A percentile compares a stretch with the other conserved stretches of the same genome.
Evolutionary conservation across 2,113 vertebrate species (phyloP).

Genomic region (Urocitellus parryii): DNA sequence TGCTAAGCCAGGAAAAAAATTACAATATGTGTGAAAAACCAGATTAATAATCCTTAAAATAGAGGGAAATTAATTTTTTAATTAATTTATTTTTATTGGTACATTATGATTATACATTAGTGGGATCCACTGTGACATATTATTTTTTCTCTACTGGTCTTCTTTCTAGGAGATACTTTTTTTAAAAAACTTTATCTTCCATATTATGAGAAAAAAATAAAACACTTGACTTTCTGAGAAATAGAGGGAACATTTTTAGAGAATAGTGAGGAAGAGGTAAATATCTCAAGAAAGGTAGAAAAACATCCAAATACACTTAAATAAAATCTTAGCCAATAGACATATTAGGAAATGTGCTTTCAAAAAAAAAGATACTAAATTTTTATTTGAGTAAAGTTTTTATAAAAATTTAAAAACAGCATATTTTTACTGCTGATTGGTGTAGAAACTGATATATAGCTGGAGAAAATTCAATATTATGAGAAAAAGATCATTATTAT

Average conservation of each 20-base stretch:
- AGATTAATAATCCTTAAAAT: neutral
- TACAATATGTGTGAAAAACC: neutral
- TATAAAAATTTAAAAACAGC: neutral
- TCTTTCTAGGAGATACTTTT: no score
- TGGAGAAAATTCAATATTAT: neutral
- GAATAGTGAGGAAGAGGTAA: neutral
- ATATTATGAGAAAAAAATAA: no score
- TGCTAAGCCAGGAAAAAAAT: neutral
- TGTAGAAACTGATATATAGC: neutral
- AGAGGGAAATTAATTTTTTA: neutral
- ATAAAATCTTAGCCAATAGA: neutral
- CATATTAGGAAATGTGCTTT: neutral
- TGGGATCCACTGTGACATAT: no score
- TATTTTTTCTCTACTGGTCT: no score
- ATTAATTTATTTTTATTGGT: no score
- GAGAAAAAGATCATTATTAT: neutral
- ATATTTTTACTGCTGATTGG: neutral
- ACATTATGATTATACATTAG: no score
- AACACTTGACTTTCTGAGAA: no score
- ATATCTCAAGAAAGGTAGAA: neutral
- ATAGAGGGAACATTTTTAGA: neutral
- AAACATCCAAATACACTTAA: constrained; percentile 3
- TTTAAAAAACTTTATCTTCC: no score
- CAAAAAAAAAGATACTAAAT: neutral
- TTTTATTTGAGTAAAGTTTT: constrained; percentile 6